Percentiles rank a stretch among this genome's conserved stretches.
Conservation (phyloP, 2,797 vertebrate genomes). For the Acestrorhynchus altus region DNA sequence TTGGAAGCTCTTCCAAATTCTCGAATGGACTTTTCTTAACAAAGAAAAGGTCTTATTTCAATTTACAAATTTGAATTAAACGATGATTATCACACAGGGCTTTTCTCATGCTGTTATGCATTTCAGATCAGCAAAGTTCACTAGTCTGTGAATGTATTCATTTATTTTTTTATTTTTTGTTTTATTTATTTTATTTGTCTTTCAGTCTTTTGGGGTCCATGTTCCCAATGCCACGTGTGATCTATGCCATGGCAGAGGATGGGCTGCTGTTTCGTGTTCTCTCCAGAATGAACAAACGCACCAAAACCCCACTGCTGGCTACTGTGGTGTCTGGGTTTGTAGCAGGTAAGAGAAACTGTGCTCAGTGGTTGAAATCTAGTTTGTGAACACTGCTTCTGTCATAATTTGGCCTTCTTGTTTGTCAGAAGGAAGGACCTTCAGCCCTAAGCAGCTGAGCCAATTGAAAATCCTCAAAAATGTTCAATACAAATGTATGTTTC, state of each 20-base stretch:
- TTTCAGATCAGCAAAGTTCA: neutral
- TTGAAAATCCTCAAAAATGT: no score
- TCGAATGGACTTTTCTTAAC: no score
- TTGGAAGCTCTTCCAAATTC: no score
- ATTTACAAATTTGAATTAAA: no score
- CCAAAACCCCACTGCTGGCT: slow-evolving; percentile 90
- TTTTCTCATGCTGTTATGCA: neutral
- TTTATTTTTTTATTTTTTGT: no score
- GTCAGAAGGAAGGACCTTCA: no score
- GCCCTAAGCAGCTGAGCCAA: no score
- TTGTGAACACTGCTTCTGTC: neutral
- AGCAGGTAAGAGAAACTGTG: slow-evolving; percentile 75
- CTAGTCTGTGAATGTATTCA: no score
- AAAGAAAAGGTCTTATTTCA: no score
- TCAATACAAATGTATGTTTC: neutral
- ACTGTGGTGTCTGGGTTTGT: slow-evolving; percentile 87
- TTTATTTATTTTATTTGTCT: neutral
- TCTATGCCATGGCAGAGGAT: slow-evolving; percentile 96
- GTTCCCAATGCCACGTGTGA: slow-evolving; percentile 98
- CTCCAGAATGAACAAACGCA: slow-evolving; percentile 82
- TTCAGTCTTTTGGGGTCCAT: slow-evolving; percentile 92
- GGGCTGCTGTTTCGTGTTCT: slow-evolving; percentile 89
- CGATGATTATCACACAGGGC: no score
- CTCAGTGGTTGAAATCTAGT: neutral
- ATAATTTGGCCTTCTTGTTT: no score